Conservation (phyloP, 2,113 vertebrate genomes). For the Oxyruncus cristatus region DNA sequence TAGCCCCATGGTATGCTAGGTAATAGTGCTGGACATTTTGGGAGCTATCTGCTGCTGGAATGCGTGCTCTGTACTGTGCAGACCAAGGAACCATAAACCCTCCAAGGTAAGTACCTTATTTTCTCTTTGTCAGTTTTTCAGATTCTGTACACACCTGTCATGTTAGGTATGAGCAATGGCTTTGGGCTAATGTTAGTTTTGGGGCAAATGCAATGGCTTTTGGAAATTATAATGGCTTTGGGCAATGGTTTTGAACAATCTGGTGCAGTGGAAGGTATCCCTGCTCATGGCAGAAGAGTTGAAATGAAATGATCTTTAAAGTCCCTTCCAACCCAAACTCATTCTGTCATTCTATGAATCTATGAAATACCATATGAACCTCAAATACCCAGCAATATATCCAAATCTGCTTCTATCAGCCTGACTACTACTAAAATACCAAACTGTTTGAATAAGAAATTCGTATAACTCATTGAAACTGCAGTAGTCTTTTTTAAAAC, state of each 20-base stretch:
- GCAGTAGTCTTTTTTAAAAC: fast-evolving
- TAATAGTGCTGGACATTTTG: background rate
- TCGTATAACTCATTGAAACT: background rate
- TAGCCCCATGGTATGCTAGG: background rate
- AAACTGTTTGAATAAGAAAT: background rate
- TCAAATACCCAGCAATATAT: background rate
- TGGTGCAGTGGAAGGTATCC: background rate
- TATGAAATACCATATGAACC: background rate
- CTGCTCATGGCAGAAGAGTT: background rate
- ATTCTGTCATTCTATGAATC: background rate
- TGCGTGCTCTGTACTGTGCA: background rate
- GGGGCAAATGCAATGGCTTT: background rate
- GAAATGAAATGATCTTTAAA: background rate
- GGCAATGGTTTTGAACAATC: background rate
- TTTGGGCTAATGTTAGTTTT: background rate
- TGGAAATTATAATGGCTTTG: background rate
- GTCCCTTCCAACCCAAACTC: background rate
- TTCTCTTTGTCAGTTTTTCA: background rate
- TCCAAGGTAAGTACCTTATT: background rate
- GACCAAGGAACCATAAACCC: background rate
- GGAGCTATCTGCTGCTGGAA: background rate
- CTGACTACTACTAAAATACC: background rate
- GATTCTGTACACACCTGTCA: background rate
- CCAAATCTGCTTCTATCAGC: background rate
- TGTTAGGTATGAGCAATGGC: background rate